Base-by-base conservation (phyloP, 2,113 vertebrate genomes). In the Mesitornis unicolor region DNA sequence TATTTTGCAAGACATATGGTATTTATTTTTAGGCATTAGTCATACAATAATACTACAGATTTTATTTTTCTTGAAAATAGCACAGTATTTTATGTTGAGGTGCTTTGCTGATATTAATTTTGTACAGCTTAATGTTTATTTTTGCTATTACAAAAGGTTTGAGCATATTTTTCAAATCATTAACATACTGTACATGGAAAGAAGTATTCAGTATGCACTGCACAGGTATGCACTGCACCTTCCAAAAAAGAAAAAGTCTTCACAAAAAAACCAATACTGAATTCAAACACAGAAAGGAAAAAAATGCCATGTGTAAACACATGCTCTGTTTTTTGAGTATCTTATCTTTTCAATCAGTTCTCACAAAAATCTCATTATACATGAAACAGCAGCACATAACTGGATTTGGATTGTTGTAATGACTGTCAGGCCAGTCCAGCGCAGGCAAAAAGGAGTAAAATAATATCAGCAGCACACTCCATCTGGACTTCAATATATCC, bases 1-100 rank as follows among this genome's bases (percentile, higher is more conserved):
- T 69, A 93, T 73, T 75, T 94, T 64, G 14, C 65, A 95, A 94
- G 48, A 80, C 74, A 84, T 77, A 84, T 71, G 61, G 53, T 71
- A 91, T 89, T 94, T 95, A 93, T 92, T 95, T 96, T 95, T 89
- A 87, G 83, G 60, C 5, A 25, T 89, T 63, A 82, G 73, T 89
- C 93, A 95, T 53, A 73, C 13, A 73, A 56, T 71, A 93, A 54
- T 95, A 95, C 65, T 91, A 95, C 51, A 82, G 19, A 29, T 83
- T 65, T 92, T 87, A 47, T 81, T 89, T 84, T 95, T 84, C 64
- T 92, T 88, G 25, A 77, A 92, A 91, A 84, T n/a, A 93, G 56
- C 25, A 61, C 10, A 77, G 60, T 26, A 50, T 82, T 91, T 89
- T 75, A 75, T 48, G 36, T 29, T 40, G 57, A 90, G 38, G 48